Evolutionary conservation across 2,113 vertebrate genomes (phyloP).

Genomic region (Serinus canaria): DNA sequence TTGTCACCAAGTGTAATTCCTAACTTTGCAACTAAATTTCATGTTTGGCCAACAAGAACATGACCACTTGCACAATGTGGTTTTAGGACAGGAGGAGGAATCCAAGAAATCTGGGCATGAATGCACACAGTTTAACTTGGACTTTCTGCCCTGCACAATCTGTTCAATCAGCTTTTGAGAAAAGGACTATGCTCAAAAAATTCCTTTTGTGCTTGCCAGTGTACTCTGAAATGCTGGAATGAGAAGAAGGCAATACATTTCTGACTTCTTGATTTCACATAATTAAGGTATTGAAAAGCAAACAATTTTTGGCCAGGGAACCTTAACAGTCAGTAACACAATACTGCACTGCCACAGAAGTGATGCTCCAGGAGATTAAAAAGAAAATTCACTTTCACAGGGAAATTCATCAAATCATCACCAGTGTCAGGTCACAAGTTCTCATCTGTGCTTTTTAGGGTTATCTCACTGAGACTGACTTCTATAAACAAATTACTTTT

Average conservation of each 20-base stretch:
- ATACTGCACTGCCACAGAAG: background rate
- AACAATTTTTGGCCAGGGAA: background rate
- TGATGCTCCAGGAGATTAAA: background rate
- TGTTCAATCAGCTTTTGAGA: background rate
- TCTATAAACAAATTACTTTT: background rate
- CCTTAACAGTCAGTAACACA: background rate
- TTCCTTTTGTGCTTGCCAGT: background rate
- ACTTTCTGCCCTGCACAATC: background rate
- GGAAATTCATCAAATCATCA: background rate
- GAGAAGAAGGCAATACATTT: background rate
- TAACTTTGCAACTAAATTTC: constrained; percentile 50
- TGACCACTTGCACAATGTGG: constrained; percentile 52
- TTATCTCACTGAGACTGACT: fast-evolving
- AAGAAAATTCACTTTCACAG: background rate
- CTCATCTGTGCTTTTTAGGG: background rate
- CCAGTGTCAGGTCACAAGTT: background rate
- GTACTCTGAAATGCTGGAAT: background rate
- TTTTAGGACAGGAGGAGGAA: constrained; percentile 11
- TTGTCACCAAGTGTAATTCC: constrained; percentile 46
- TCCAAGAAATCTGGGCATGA: constrained; percentile 44
- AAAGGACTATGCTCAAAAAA: background rate
- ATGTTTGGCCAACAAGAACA: constrained; percentile 60
- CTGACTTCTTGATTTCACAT: background rate
- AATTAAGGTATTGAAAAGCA: background rate
- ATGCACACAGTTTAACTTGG: background rate